Evolutionary conservation across 2,888 invertebrate genomes (phyloP).

Genomic region (Anoplius nigerrimus): DNA sequence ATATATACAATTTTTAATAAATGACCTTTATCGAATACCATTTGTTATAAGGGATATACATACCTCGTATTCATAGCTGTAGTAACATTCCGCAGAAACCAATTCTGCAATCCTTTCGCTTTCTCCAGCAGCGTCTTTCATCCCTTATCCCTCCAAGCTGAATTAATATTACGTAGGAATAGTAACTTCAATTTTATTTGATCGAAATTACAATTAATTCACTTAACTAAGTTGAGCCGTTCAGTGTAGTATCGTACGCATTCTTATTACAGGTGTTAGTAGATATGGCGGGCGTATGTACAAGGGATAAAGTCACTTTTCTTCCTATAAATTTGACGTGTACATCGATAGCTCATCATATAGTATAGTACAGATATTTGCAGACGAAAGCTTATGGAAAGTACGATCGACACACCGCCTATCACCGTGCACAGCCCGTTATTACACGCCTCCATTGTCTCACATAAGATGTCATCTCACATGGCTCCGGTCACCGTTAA

Average conservation of each 20-base stretch:
- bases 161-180: not conserved
- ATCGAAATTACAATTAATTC: slow-evolving; percentile 11
- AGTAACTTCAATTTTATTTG: slow-evolving; percentile 14
- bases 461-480: too few species aligned
- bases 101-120: too few species aligned
- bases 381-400: slow-evolving; percentile 27
- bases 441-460: slow-evolving; percentile 35
- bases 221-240: slow-evolving; percentile 29
- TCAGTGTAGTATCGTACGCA: slow-evolving; percentile 13
- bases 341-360: slow-evolving; percentile 22
- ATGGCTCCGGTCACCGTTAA: slow-evolving; percentile 6
- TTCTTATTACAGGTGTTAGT: slow-evolving; percentile 40
- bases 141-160: too few species aligned
- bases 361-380: slow-evolving; percentile 42
- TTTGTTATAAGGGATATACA: too few species aligned
- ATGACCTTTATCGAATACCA: too few species aligned
- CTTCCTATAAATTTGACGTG: slow-evolving; percentile 32
- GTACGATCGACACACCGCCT: slow-evolving; percentile 22
- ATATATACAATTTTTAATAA: slow-evolving; percentile 3
- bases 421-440: slow-evolving; percentile 48
- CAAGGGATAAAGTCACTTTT: slow-evolving; percentile 36
- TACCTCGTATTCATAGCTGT: not conserved
- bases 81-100: not conserved
- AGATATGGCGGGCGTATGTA: slow-evolving; percentile 50
- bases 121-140: too few species aligned